These are phyloP conservation scores for Etheostoma perlongum DNA, from an alignment of 2,797 vertebrate genomes.

Conservation along the genomic window DNA sequence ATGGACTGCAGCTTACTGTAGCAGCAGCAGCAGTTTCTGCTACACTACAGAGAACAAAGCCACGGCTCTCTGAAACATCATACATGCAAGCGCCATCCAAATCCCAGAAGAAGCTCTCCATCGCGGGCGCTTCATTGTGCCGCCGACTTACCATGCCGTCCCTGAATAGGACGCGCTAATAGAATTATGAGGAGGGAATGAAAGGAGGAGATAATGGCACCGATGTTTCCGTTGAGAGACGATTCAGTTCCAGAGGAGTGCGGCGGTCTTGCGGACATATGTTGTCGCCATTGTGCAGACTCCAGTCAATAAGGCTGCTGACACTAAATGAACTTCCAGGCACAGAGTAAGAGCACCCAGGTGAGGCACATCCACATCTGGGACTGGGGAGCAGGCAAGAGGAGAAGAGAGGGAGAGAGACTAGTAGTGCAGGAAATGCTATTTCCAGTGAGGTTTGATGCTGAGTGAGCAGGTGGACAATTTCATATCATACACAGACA, in stretches of 20 bases:
- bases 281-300: slow-evolving; percentile 62
- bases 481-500: slow-evolving; percentile 24
- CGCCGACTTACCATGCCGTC: slow-evolving; percentile 64
- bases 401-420: slow-evolving; percentile 16
- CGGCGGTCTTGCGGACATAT: slow-evolving; percentile 43
- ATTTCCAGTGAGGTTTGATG: slow-evolving; percentile 47
- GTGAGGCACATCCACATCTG: slow-evolving; percentile 58
- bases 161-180: slow-evolving; percentile 71
- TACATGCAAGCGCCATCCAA: slow-evolving; percentile 60
- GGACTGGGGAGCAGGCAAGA: slow-evolving; percentile 36
- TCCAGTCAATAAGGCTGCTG: slow-evolving; percentile 57
- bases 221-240: slow-evolving; percentile 62
- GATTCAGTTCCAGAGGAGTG: slow-evolving; percentile 53
- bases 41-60: slow-evolving; percentile 67
- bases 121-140: slow-evolving; percentile 59
- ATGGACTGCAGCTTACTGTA: slow-evolving; percentile 50
- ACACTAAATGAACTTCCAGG: slow-evolving; percentile 68
- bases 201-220: slow-evolving; percentile 63
- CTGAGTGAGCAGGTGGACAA: slow-evolving; percentile 62
- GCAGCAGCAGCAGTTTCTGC: slow-evolving; percentile 26
- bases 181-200: slow-evolving; percentile 72
- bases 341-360: slow-evolving; percentile 42
- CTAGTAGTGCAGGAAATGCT: slow-evolving; percentile 40
- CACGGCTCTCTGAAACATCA: slow-evolving; percentile 45
- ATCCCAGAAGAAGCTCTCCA: slow-evolving; percentile 68